Percentiles rank a stretch among this genome's conserved stretches.
Conservation (phyloP, 2,888 invertebrate species). For the Megamerina dolium region DNA sequence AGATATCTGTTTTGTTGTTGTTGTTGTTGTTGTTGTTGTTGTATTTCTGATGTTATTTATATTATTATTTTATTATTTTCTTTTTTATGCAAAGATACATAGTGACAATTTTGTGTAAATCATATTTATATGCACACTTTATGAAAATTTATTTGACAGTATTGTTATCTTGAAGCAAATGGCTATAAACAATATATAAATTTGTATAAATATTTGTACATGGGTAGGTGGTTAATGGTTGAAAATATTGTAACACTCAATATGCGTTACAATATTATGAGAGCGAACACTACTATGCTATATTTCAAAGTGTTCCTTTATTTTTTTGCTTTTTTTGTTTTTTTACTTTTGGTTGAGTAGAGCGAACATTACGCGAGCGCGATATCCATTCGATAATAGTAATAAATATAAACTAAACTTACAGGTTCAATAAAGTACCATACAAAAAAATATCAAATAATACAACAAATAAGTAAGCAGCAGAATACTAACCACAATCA, state of each 20-base stretch:
- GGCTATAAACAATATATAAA: too few relatives aligned
- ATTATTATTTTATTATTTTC: too few relatives aligned
- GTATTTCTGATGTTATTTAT: too few relatives aligned
- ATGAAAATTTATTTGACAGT: too few relatives aligned
- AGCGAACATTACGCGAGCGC: constrained; percentile 15
- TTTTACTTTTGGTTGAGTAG: constrained; percentile 1
- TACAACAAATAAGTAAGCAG: constrained; percentile 5
- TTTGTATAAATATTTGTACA: too few relatives aligned
- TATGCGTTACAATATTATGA: too few relatives aligned
- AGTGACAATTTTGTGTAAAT: neutral
- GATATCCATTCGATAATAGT: constrained; percentile 49
- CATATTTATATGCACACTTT: neutral
- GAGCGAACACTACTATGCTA: too few relatives aligned
- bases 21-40: neutral
- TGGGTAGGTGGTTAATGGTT: too few relatives aligned
- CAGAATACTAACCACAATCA: neutral
- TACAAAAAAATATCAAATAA: constrained; percentile 13
- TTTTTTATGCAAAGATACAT: neutral
- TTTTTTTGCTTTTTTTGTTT: neutral
- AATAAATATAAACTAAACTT: constrained; percentile 49
- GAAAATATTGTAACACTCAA: too few relatives aligned
- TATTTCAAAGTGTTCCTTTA: too few relatives aligned
- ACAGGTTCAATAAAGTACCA: constrained; percentile 25
- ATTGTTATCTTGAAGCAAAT: too few relatives aligned
- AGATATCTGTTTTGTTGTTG: neutral